Percentiles rank a stretch among this genome's conserved stretches.
phyloP scores from a whole-genome alignment of 2,797 vertebrate species.

The Nyctibius grandis region DNA sequence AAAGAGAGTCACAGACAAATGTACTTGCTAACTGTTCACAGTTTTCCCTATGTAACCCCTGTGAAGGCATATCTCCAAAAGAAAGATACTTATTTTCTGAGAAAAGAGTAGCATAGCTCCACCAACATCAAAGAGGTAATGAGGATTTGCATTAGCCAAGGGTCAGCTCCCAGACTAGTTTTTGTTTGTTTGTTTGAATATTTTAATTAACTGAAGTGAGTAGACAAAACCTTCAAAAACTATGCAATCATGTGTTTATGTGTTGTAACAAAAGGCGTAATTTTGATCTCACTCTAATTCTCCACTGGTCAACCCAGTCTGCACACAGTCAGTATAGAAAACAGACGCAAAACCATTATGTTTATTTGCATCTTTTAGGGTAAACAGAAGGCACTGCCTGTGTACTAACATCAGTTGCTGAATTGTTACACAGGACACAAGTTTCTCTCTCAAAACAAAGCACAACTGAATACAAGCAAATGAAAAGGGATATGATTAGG shows the following conservation, averaged over 20 bases:
- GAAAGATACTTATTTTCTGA: not conserved
- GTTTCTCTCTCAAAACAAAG: not conserved
- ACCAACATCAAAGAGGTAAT: not conserved
- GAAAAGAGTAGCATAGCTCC: not conserved
- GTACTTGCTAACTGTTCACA: not conserved
- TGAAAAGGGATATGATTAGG: not conserved
- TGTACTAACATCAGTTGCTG: not conserved
- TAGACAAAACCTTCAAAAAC: not conserved
- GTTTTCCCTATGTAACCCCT: not conserved
- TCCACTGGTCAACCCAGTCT: not conserved
- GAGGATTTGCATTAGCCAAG: not conserved
- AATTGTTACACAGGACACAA: not conserved
- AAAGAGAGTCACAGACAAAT: not conserved
- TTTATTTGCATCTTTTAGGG: not conserved
- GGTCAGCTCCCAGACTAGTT: not conserved
- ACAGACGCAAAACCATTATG: not conserved
- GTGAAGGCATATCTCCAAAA: not conserved
- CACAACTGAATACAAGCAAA: not conserved
- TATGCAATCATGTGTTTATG: not conserved
- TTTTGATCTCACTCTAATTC: not conserved
- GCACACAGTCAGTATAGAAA: not conserved
- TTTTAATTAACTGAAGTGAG: not conserved
- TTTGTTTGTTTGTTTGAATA: slow-evolving; percentile 16
- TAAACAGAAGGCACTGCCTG: not conserved
- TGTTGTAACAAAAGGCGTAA: slow-evolving; percentile 3